A percentile compares a stretch with the other conserved stretches of the same genome.
Conservation (phyloP, 2,888 invertebrate species). For the Drosophila lutescens region DNA sequence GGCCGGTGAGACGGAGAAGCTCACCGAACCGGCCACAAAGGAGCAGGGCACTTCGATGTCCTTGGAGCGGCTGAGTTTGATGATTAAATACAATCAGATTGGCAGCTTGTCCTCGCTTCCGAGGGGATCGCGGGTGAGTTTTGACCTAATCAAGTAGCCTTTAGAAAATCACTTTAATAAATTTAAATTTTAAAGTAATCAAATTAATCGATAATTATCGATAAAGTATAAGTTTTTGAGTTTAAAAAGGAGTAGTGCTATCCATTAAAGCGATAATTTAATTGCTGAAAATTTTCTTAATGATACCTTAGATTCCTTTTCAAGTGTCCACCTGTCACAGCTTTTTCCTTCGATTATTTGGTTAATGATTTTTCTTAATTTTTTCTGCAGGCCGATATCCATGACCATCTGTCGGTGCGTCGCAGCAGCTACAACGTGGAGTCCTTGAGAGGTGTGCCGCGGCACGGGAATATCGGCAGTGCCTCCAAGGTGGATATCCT, state of each 20-base stretch:
- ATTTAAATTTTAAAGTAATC: not conserved
- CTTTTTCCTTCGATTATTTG: conserved; percentile 6
- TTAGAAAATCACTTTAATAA: not conserved
- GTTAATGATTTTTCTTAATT: no score
- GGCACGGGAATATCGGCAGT: conserved; percentile 82
- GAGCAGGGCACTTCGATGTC: conserved; percentile 90
- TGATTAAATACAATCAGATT: conserved; percentile 90
- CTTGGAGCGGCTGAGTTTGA: conserved; percentile 89
- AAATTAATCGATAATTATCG: not conserved
- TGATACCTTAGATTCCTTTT: not conserved
- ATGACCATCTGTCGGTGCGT: conserved; percentile 84
- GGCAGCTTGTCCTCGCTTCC: conserved; percentile 90
- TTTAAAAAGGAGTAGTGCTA: not conserved
- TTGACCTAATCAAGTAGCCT: not conserved
- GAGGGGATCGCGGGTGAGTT: conserved; percentile 86
- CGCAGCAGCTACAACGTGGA: conserved; percentile 85
- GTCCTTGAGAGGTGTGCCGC: conserved; percentile 80
- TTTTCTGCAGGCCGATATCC: conserved; percentile 84
- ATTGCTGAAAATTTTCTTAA: not conserved
- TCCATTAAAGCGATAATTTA: not conserved
- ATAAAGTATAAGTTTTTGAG: no score
- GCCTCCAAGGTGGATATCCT: conserved; percentile 87
- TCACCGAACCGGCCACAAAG: conserved; percentile 88
- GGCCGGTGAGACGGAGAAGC: conserved; percentile 87
- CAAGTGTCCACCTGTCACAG: not conserved